Base-by-base conservation (phyloP, 2,888 invertebrate species). In the Podabrus alpinus region DNA sequence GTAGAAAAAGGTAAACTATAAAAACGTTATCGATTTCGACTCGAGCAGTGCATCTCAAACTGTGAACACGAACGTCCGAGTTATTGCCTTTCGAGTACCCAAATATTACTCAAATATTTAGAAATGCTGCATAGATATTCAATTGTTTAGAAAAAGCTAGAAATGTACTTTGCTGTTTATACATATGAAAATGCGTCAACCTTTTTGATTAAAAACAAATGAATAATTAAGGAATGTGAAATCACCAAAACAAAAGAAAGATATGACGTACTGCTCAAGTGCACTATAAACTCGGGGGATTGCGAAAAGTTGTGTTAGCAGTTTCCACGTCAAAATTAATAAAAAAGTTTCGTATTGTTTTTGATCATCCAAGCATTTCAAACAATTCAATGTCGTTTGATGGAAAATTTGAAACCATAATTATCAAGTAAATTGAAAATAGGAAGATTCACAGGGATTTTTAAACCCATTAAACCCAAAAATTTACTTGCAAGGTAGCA, bases 31-130 rank as follows among this genome's bases (percentile, higher is more conserved):
- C 29, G 29, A 13, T 29, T 29, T 29, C 13, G 13, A n/a, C 3
- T 29, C n/a, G 7, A n/a, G 7, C 45, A n/a, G 45, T n/a, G 45
- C 45, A n/a, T n/a, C 7, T n/a, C 45, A n/a, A 45, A 45, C n/a
- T n/a, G 13, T 45, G n/a, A n/a, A n/a, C n/a, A n/a, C n/a, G n/a
- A n/a, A n/a, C n/a, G n/a, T n/a, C n/a, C n/a, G n/a, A n/a, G n/a
- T n/a, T 2, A 0, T 0, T 9, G 1, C n/a, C 13, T n/a, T n/a
- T 45, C 7, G 2, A 1, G 7, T n/a, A 5, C 1, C n/a, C 45
- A 5, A 45, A 7, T 0, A 4, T 11, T 3, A 1, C 11, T 1
- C 0, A 13, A n/a, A 29, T 45, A 4, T 45, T n/a, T n/a, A 45
- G n/a, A n/a, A 45, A 2, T 7, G n/a, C 45, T n/a, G 45, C 1